These are phyloP conservation scores for Seira sanloemensis DNA, from an alignment of 2,888 invertebrate species.

Conservation along the genomic window DNA sequence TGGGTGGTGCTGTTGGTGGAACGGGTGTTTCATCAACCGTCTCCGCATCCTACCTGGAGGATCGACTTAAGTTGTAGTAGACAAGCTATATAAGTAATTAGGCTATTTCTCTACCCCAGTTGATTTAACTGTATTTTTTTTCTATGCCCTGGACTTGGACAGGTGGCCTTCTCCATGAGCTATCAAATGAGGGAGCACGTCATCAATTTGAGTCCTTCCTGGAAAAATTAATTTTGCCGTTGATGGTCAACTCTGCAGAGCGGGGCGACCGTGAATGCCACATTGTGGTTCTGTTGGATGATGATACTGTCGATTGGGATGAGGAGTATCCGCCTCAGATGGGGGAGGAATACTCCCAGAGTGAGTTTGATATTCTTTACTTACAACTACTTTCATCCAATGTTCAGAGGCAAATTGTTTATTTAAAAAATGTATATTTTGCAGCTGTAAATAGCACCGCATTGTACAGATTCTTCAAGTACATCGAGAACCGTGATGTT, in stretches of 20 bases:
- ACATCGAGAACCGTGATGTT: conserved; percentile 99
- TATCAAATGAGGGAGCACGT: conserved; percentile 99
- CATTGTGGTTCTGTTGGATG: conserved; percentile 95
- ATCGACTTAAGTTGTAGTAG: conserved; percentile 94
- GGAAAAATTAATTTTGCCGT: conserved; percentile 94
- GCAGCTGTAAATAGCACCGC: conserved; percentile 95
- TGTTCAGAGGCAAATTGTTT: conserved; percentile 12
- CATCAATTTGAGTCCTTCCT: conserved; percentile 97
- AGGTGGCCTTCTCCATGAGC: conserved; percentile 96
- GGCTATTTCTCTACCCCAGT: no score
- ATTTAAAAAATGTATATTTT: conserved; percentile 72
- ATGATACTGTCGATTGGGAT: conserved; percentile 98
- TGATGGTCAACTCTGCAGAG: conserved; percentile 96
- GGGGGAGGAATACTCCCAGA: conserved; percentile 99
- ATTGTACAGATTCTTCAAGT: conserved; percentile 98
- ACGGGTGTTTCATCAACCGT: conserved; percentile 41
- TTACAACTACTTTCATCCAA: no score
- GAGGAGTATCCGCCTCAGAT: conserved; percentile 98
- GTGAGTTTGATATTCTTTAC: conserved; percentile 76
- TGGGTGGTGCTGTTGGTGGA: conserved; percentile 59
- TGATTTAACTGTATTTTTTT: no score
- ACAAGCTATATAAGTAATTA: no score
- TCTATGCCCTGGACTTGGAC: conserved; percentile 68
- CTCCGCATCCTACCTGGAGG: conserved; percentile 78
- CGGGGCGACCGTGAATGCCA: conserved; percentile 98